Evolutionary conservation across 1,140 invertebrate species (phyloP), one percentile per base, ranked within the genome.

Genomic region (Laodelphax striatellus): DNA sequence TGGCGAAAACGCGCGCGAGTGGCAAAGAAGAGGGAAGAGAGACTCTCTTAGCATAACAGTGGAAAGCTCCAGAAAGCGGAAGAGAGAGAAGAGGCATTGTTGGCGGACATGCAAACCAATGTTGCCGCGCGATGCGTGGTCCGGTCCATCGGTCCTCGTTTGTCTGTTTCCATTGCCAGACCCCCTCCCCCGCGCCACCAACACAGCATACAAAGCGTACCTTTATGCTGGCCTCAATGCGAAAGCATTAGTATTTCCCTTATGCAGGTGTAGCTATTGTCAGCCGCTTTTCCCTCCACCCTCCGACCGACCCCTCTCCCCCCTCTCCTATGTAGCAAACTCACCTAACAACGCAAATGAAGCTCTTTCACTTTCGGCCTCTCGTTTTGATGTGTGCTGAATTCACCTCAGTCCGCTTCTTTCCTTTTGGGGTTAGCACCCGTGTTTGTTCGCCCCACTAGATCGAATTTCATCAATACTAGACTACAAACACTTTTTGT

Each of bases 251-350:
- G 46, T 50, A 19, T 9, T 19, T 22, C 46, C 16, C 46, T 50
- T 50, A 50, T 50, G 46, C 46, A 50, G 46, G 46, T 50, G 46
- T 50, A 50, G 21, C 16, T 22, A 50, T 50, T 50, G 46, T 50
- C 16, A 19, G 34, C 5, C 24, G 24, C 14, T 44, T 44, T 44
- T 44, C 43, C 43, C 46, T 50, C 16, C 10, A 13, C 34, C 34
- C 34, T 9, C 24, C 24, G 6, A 28, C 24, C 24, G 6, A 4
- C 2, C 24, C 24, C 24, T 6, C 24, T 6, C 24, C 11, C 34
- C 1, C 34, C 34, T 5, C 34, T 2, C n/a, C n/a, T n/a, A n/a
- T n/a, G n/a, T n/a, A n/a, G 2, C 34, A 38, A 38, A 38, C 34
- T 38, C 34, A 38, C 34, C 34, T 13, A 8, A 38, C 34, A 50